Conservation (phyloP, 2,797 vertebrate genomes). For the Capromys pilorides region DNA sequence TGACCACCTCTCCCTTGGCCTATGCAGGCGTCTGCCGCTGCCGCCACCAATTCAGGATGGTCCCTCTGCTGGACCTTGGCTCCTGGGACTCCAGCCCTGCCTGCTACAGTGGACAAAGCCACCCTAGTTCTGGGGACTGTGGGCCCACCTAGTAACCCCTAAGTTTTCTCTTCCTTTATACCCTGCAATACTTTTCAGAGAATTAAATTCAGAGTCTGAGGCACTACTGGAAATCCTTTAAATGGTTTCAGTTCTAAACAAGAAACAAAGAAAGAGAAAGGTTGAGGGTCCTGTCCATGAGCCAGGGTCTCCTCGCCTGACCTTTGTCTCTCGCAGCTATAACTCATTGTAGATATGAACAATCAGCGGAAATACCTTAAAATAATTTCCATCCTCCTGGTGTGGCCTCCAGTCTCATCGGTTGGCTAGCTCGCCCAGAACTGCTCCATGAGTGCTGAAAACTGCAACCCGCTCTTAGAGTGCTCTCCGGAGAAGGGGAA, state of each 20-base stretch:
- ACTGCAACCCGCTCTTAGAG: slow-evolving; percentile 84
- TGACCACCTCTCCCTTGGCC: background rate
- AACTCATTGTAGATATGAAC: slow-evolving; percentile 97
- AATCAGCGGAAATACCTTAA: slow-evolving; percentile 99
- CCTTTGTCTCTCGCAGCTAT: slow-evolving; percentile 93
- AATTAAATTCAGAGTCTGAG: slow-evolving; percentile 80
- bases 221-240: slow-evolving; percentile 73
- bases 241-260: slow-evolving; percentile 83
- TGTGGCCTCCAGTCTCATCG: slow-evolving; percentile 88
- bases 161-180: background rate
- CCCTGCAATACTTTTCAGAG: slow-evolving; percentile 47
- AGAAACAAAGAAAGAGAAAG: slow-evolving; percentile 86
- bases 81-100: slow-evolving; percentile 29
- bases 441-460: slow-evolving; percentile 86
- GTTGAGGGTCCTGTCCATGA: slow-evolving; percentile 81
- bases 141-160: slow-evolving; percentile 10
- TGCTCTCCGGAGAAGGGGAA: slow-evolving; percentile 83
- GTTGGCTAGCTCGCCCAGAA: slow-evolving; percentile 85
- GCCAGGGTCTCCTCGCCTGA: slow-evolving; percentile 89
- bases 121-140: background rate
- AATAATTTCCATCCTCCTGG: slow-evolving; percentile 99
- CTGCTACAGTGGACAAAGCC: slow-evolving; percentile 70
- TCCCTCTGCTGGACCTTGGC: slow-evolving; percentile 34
- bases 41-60: background rate
- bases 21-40: background rate